These are phyloP conservation scores for Phylloscopus whistleri DNA, from an alignment of 2,113 vertebrate genomes.

Conservation along the genomic window DNA sequence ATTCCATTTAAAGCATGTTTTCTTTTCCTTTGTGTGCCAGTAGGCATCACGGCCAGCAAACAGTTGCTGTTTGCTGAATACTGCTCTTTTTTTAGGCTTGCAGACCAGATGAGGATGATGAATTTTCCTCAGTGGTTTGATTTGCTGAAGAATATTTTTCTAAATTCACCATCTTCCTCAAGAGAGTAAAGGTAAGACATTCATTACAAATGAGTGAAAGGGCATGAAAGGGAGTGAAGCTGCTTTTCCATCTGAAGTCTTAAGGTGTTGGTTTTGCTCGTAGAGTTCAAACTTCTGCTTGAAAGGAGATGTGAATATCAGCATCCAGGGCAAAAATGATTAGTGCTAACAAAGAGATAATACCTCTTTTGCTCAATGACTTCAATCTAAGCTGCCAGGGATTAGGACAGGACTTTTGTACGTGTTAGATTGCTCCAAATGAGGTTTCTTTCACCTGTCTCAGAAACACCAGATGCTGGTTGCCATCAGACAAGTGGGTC, in stretches of 20 bases:
- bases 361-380: not conserved
- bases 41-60: not conserved
- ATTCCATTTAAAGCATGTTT: not conserved
- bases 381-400: not conserved
- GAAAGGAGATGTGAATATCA: not conserved
- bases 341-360: not conserved
- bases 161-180: constrained; percentile 89
- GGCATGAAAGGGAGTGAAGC: not conserved
- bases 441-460: not conserved
- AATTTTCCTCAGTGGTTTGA: constrained; percentile 94
- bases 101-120: constrained; percentile 96
- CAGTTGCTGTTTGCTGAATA: not conserved
- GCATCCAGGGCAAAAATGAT: not conserved
- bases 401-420: not conserved
- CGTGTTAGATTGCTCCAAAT: not conserved
- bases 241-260: not conserved
- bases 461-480: not conserved
- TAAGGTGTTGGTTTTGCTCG: not conserved
- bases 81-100: constrained; percentile 77
- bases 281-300: not conserved
- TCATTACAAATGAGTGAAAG: not conserved
- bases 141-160: constrained; percentile 85
- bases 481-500: not conserved
- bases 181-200: constrained; percentile 88
- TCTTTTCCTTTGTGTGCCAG: not conserved